Evolutionary conservation across 2,888 invertebrate species (phyloP).

Genomic region (Zygaena filipendulae): DNA sequence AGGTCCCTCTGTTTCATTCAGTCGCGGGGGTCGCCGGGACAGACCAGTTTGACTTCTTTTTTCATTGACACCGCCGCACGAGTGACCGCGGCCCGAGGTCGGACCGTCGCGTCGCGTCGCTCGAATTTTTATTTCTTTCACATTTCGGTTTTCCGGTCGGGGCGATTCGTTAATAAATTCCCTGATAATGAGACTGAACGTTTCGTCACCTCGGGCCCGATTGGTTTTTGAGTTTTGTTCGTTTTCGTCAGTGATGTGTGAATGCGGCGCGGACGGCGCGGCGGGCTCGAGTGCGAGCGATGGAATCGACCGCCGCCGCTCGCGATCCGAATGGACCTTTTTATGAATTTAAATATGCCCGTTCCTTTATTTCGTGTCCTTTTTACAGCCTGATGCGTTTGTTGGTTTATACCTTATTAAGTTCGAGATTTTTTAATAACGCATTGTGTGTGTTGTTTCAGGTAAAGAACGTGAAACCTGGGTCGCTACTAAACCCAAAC

Average conservation of each 20-base stretch:
- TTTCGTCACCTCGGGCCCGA: slow-evolving; percentile 69
- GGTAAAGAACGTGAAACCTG: slow-evolving; percentile 56
- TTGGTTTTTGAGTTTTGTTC: slow-evolving; percentile 57
- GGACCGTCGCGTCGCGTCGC: too few relatives aligned
- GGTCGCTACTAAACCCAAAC: slow-evolving; percentile 37
- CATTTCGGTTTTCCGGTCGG: slow-evolving; percentile 68
- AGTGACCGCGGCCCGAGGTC: slow-evolving; percentile 67
- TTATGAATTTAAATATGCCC: slow-evolving; percentile 62
- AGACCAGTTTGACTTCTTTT: slow-evolving; percentile 65
- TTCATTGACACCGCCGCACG: slow-evolving; percentile 64
- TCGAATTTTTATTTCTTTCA: slow-evolving; percentile 68
- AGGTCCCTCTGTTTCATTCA: slow-evolving; percentile 64
- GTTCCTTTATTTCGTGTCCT: slow-evolving; percentile 44
- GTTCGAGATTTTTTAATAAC: too few relatives aligned
- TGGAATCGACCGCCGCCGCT: slow-evolving; percentile 30
- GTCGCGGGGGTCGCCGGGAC: slow-evolving; percentile 52
- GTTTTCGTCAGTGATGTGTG: slow-evolving; percentile 60
- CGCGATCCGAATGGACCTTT: slow-evolving; percentile 44
- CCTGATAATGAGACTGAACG: slow-evolving; percentile 69
- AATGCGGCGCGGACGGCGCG: slow-evolving; percentile 61
- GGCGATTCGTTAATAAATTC: slow-evolving; percentile 68
- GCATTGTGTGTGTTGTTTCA: too few relatives aligned
- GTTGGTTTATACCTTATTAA: too few relatives aligned
- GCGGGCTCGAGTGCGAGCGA: too few relatives aligned
- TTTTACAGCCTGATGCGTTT: too few relatives aligned